These are phyloP conservation scores for Pitta sordida DNA, from an alignment of 2,113 vertebrate species.

Conservation along the genomic window DNA sequence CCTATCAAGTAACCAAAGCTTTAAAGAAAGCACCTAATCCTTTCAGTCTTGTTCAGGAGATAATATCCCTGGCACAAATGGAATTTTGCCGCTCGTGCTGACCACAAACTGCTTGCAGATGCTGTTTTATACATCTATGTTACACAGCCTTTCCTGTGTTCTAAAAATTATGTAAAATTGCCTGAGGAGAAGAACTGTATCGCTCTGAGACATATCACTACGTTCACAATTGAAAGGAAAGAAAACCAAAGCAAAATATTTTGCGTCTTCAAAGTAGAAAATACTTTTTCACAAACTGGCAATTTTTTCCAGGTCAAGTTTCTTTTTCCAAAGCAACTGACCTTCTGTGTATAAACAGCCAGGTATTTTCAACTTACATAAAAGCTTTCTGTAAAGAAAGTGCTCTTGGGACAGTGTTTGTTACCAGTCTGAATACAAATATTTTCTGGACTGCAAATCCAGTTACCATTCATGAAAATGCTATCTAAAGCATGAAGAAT, in stretches of 20 bases:
- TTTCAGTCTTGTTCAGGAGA: neutral
- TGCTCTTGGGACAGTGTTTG: neutral
- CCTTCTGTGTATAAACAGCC: neutral
- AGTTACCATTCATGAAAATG: neutral
- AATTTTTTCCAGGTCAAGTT: neutral
- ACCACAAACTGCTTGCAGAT: neutral
- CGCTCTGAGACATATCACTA: neutral
- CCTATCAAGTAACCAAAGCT: neutral
- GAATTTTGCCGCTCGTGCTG: neutral
- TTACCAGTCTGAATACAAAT: neutral
- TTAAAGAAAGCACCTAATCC: neutral
- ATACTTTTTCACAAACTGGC: neutral
- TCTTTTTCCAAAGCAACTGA: neutral
- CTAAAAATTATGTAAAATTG: neutral
- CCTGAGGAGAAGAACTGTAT: neutral
- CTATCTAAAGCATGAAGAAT: neutral
- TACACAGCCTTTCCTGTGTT: fast-evolving
- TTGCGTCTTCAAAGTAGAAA: neutral
- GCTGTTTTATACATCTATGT: neutral
- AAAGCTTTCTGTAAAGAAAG: neutral
- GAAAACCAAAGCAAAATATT: neutral
- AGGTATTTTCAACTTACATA: neutral
- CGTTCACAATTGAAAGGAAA: neutral
- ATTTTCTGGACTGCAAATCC: neutral
- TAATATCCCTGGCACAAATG: neutral